These are phyloP conservation scores for Dendrolimus houi DNA, from an alignment of 2,888 invertebrate species.

Conservation along the genomic window DNA sequence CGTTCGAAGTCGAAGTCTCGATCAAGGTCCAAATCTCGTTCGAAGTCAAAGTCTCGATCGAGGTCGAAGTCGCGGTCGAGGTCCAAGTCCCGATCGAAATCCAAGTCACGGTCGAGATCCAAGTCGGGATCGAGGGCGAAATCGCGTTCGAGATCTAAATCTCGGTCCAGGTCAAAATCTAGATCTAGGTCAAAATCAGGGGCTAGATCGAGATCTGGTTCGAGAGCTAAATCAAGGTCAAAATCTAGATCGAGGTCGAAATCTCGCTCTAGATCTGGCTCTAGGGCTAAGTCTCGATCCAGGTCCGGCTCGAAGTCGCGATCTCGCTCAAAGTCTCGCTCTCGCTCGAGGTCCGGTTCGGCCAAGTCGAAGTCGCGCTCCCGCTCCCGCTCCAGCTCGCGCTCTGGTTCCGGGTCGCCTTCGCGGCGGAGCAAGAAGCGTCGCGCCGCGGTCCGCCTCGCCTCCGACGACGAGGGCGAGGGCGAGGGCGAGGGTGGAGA, in stretches of 20 bases:
- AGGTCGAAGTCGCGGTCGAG: slow-evolving; percentile 20
- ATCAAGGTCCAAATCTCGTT: slow-evolving; percentile 24
- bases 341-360: slow-evolving; percentile 12
- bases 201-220: slow-evolving; percentile 11
- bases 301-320: slow-evolving; percentile 20
- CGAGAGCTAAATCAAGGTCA: slow-evolving; percentile 12
- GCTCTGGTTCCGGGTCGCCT: slow-evolving; percentile 34
- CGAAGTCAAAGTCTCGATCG: slow-evolving; percentile 14
- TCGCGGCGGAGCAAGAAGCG: slow-evolving; percentile 48
- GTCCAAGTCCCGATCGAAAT: slow-evolving; percentile 22
- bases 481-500: slow-evolving; percentile 28
- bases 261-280: slow-evolving; percentile 25
- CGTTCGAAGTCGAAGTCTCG: slow-evolving; percentile 21
- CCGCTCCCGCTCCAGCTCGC: slow-evolving; percentile 33
- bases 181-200: slow-evolving; percentile 7
- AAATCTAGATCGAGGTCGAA: slow-evolving; percentile 23
- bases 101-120: slow-evolving; percentile 22
- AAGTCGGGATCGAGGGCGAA: slow-evolving; percentile 16
- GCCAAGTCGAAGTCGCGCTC: slow-evolving; percentile 28
- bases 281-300: slow-evolving; percentile 21
- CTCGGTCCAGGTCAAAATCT: slow-evolving; percentile 13
- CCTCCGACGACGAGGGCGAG: slow-evolving; percentile 62
- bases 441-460: slow-evolving; percentile 72
- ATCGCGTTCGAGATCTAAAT: slow-evolving; percentile 14
- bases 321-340: slow-evolving; percentile 14